Evolutionary conservation across 2,113 vertebrate genomes (phyloP), one percentile per base, ranked within the genome.

Genomic region (Burhinus bistriatus): DNA sequence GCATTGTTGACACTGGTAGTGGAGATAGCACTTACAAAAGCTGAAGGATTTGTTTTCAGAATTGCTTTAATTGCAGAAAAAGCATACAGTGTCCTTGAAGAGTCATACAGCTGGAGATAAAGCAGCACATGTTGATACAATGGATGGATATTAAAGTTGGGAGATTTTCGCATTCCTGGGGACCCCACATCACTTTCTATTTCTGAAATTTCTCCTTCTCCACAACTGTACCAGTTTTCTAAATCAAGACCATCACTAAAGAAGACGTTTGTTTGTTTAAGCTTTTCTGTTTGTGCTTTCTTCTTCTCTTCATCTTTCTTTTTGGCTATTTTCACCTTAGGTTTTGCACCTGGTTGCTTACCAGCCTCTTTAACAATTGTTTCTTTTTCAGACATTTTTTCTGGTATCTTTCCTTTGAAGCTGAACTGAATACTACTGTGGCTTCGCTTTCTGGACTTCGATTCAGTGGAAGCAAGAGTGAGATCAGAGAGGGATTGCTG

Each of bases 201-300:
- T 97, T 99, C 99, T 12, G 99, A 99, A 76, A 99, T 99, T 90
- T 99, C 99, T 8, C 99, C 99, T 91, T 99, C 99, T 57, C 99
- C 99, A 82, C 99, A 99, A 97, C 99, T 99, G 92, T 99, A 99
- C 99, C 99, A 99, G 93, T 99, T 99, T 96, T 99, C 99, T 80
- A 99, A 98, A 96, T 99, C 99, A 85, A 99, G 98, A 90, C 99
- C 99, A 95, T 99, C 99, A 23, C 99, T 99, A 38, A 99, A 99
- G 96, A 99, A 99, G 65, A 99, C 98, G 21, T 97, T 99, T 80
- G 99, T 98, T 70, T 99, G 99, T 23, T 98, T 99, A 52, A 98
- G 93, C 86, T 99, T 99, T 81, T 99, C 99, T 25, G 98, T 97
- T 88, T 99, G 98, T 14, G 97, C 83, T 93, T 99, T 99, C 88